Base-by-base conservation (phyloP, 2,797 vertebrate genomes). In the Clarias fuscus region DNA sequence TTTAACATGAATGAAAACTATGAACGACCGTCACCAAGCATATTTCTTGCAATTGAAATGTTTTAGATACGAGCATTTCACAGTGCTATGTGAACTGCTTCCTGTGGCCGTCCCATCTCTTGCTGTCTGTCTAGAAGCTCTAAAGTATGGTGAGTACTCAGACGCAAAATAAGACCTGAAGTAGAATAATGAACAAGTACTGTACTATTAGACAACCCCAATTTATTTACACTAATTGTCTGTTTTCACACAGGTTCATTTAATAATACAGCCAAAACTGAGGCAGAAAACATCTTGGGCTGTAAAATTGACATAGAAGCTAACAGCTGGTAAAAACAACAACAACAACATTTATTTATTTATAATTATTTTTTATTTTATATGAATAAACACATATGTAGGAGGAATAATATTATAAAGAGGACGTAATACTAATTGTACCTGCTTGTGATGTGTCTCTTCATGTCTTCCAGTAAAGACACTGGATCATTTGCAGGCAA, bases 61-160 rank as follows among this genome's bases (percentile, higher is more conserved):
- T 89, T 13, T 0, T 89, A 96, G 96, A 89, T 96, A 94, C 0
- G 95, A 95, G 14, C 96, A 96, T 92, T 94, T 94, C 87, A 93
- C 94, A 0, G 94, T 92, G 72, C 91, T 96, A 58, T 96, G 96
- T 0, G 96, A 96, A 89, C 93, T 96, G 83, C 91, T 96, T 72
- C 96, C 96, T 0, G 93, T 95, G 0, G 82, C 90, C 30, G 93
- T 96, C 81, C 96, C 96, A 0, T 96, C 96, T 3, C 89, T 96
- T 89, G 95, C 94, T 0, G 64, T 94, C 85, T 96, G 94, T 88
- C 91, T 96, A 73, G 92, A 95, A 91, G 93, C 91, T 17, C 87
- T 96, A 82, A 92, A 91, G 88, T 86, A 95, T 0, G 95, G 96
- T 96, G 90, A 94, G 94, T 84, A 24, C 73, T 7, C 2, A 8